Evolutionary conservation across 2,113 vertebrate genomes (phyloP).

Genomic region (Trematocara macrostoma): DNA sequence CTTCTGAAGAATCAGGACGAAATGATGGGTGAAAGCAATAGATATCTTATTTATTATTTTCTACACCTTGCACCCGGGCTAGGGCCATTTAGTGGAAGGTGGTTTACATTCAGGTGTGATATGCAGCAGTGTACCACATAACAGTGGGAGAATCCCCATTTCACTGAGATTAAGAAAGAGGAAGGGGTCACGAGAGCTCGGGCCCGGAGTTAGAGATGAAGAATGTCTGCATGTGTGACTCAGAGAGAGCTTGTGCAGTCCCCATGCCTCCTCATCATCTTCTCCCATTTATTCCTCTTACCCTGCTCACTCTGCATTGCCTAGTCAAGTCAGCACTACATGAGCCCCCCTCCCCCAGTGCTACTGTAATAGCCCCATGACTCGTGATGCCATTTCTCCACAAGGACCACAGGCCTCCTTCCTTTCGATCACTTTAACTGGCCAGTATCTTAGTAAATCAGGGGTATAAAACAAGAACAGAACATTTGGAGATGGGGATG

Average conservation of each 20-base stretch:
- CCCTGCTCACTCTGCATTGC: slow-evolving; percentile 38
- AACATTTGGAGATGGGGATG: neutral
- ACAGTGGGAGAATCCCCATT: slow-evolving; percentile 35
- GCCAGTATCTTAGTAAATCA: neutral
- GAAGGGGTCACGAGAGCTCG: neutral
- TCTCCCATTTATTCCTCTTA: slow-evolving; percentile 8
- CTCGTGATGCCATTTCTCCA: slow-evolving; percentile 40
- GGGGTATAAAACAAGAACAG: neutral
- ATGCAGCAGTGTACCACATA: slow-evolving; percentile 19
- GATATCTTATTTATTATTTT: neutral
- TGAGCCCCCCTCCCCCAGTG: slow-evolving; percentile 19
- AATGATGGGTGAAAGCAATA: neutral
- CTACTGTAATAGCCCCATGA: slow-evolving; percentile 10
- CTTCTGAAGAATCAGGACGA: slow-evolving; percentile 10
- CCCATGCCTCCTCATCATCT: neutral
- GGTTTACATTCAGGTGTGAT: slow-evolving; percentile 47
- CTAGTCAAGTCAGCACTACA: slow-evolving; percentile 28
- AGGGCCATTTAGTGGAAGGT: neutral
- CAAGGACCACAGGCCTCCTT: slow-evolving; percentile 13
- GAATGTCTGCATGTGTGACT: slow-evolving; percentile 28
- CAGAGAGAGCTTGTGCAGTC: slow-evolving; percentile 26
- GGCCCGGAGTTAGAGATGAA: neutral
- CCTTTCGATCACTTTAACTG: neutral
- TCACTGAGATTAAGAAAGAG: neutral
- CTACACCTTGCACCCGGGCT: slow-evolving; percentile 15